phyloP scores from a whole-genome alignment of 2,888 invertebrate species.

The Chrysotoxum bicinctum region DNA sequence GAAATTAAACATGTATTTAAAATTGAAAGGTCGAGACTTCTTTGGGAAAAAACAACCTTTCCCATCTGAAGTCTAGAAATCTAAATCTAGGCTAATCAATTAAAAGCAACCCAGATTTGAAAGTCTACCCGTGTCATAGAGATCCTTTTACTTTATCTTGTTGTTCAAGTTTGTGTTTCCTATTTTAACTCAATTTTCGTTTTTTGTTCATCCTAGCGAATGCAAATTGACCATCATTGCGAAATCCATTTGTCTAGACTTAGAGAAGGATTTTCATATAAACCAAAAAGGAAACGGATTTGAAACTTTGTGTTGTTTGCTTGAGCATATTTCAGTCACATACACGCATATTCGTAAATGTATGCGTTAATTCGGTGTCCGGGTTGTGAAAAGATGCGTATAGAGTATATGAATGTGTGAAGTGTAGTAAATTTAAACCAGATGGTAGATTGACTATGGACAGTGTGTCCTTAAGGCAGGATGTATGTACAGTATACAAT shows the following conservation, averaged over 20 bases:
- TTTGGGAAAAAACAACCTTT: not conserved
- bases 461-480: not conserved
- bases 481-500: not conserved
- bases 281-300: not conserved
- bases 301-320: not conserved
- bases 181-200: not conserved
- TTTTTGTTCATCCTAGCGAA: not conserved
- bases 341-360: no score
- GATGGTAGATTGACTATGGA: not conserved
- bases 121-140: not conserved
- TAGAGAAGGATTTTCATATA: not conserved
- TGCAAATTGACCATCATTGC: slow-evolving; percentile 20
- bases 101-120: not conserved
- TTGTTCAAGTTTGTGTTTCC: not conserved
- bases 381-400: not conserved
- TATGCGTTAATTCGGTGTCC: no score
- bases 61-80: not conserved
- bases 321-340: not conserved
- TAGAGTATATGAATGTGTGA: not conserved
- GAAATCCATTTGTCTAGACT: slow-evolving; percentile 51
- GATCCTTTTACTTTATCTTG: not conserved
- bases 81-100: not conserved
- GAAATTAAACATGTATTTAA: no score
- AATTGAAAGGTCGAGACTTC: no score
- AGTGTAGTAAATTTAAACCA: not conserved